Conservation (phyloP, 2,888 invertebrate species). For the Aproaerema taeniolella region DNA sequence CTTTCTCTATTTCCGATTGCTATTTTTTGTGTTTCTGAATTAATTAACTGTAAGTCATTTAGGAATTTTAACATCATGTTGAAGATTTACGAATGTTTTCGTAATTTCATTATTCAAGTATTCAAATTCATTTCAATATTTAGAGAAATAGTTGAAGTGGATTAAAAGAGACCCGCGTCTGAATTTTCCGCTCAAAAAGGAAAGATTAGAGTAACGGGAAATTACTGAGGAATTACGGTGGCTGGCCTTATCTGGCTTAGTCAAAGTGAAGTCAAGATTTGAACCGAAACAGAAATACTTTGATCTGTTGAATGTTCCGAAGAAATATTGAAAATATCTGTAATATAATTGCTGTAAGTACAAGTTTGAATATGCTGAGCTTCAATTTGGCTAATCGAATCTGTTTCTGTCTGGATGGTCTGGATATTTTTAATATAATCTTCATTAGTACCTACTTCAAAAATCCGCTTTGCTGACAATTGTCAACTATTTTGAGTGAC, state of each 20-base stretch:
- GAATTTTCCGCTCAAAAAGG: conserved; percentile 30
- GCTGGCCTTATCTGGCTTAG: conserved; percentile 33
- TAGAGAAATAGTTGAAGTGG: conserved; percentile 8
- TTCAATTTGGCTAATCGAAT: conserved; percentile 7
- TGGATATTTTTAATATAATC: background rate
- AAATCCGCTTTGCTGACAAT: background rate
- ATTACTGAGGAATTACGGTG: conserved; percentile 49
- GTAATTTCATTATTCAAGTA: too few species aligned
- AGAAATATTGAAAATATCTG: conserved; percentile 32
- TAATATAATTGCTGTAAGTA: conserved; percentile 23
- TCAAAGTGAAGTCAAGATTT: conserved; percentile 45
- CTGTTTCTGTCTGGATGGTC: background rate
- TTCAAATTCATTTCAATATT: conserved; percentile 7
- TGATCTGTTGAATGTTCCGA: conserved; percentile 46
- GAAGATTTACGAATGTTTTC: conserved; percentile 1
- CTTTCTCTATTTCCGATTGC: conserved; percentile 11
- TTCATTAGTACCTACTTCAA: background rate
- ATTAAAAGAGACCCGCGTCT: conserved; percentile 25
- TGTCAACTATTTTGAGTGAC: too few species aligned
- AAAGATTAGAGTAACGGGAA: conserved; percentile 40
- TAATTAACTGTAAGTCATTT: conserved; percentile 11
- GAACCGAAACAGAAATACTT: conserved; percentile 50
- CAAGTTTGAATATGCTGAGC: conserved; percentile 8
- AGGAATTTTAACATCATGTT: conserved; percentile 1
- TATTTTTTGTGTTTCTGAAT: conserved; percentile 6